A percentile compares a stretch with the other conserved stretches of the same genome.
These are phyloP conservation scores for Heterohyrax brucei DNA, from an alignment of 2,797 vertebrate species.

Conservation along the genomic window DNA sequence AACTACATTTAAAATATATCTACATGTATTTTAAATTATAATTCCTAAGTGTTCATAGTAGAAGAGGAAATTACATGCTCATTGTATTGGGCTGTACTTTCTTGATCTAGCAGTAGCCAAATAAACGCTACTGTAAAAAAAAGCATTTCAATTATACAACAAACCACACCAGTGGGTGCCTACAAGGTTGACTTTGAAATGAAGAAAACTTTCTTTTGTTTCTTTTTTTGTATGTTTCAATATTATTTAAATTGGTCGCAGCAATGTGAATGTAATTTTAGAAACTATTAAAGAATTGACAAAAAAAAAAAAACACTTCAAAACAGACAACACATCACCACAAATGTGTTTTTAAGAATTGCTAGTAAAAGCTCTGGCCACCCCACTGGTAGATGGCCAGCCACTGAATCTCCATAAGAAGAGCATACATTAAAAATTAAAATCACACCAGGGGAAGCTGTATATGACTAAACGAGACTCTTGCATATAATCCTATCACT, in stretches of 20 bases:
- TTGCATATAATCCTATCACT: background rate
- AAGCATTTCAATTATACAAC: background rate
- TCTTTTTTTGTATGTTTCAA: constrained; percentile 11
- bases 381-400: background rate
- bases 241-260: constrained; percentile 49
- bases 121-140: background rate
- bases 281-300: constrained; percentile 56
- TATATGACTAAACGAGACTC: constrained; percentile 44
- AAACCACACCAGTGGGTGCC: background rate
- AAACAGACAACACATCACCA: constrained; percentile 41
- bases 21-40: constrained; percentile 10
- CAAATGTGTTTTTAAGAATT: constrained; percentile 42
- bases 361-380: constrained; percentile 32
- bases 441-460: constrained; percentile 58
- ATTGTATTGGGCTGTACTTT: background rate
- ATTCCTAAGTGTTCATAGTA: constrained; percentile 41
- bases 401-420: constrained; percentile 48
- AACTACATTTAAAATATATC: background rate
- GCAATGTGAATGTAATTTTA: constrained; percentile 34
- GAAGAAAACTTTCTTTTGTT: constrained; percentile 34
- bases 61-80: background rate
- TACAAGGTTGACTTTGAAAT: constrained; percentile 20
- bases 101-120: background rate
- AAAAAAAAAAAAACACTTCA: constrained; percentile 73
- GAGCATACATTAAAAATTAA: constrained; percentile 75